Percentiles rank a stretch among this genome's conserved stretches.
Conservation (phyloP, 2,888 invertebrate species). For the Drosophila acutilabella region DNA sequence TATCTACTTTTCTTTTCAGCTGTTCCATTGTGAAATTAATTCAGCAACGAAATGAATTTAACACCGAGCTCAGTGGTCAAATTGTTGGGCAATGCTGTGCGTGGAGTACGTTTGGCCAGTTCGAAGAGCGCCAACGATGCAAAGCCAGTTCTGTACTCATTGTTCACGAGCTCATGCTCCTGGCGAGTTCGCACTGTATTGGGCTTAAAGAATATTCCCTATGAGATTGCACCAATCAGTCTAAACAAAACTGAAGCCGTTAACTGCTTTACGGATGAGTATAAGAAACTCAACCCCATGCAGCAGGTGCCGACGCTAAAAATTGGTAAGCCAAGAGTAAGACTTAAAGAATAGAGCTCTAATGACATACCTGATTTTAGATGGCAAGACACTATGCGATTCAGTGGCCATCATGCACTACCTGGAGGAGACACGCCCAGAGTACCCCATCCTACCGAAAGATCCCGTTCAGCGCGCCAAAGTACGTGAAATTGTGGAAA, state of each 20-base stretch:
- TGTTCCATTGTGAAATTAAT: not conserved
- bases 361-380: constrained; percentile 83
- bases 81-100: not conserved
- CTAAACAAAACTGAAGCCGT: constrained; percentile 93
- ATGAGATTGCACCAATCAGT: constrained; percentile 94
- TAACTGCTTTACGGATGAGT: constrained; percentile 92
- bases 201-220: constrained; percentile 96
- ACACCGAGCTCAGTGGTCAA: not conserved
- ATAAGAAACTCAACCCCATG: constrained; percentile 95
- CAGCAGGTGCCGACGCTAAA: constrained; percentile 96
- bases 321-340: constrained; percentile 87
- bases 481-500: constrained; percentile 96
- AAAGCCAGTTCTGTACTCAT: constrained; percentile 93
- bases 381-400: constrained; percentile 90
- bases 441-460: constrained; percentile 93
- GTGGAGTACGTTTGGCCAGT: constrained; percentile 1
- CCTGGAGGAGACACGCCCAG: constrained; percentile 95
- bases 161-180: constrained; percentile 96
- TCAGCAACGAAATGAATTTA: not conserved
- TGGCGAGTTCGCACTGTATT: constrained; percentile 97
- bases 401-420: constrained; percentile 97
- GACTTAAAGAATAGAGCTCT: not conserved
- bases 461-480: constrained; percentile 94
- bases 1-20: too few species aligned
- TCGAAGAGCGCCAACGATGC: constrained; percentile 2